A percentile compares a stretch with the other conserved stretches of the same genome.
phyloP scores from a whole-genome alignment of 2,888 invertebrate species.

The Neria commutata region DNA sequence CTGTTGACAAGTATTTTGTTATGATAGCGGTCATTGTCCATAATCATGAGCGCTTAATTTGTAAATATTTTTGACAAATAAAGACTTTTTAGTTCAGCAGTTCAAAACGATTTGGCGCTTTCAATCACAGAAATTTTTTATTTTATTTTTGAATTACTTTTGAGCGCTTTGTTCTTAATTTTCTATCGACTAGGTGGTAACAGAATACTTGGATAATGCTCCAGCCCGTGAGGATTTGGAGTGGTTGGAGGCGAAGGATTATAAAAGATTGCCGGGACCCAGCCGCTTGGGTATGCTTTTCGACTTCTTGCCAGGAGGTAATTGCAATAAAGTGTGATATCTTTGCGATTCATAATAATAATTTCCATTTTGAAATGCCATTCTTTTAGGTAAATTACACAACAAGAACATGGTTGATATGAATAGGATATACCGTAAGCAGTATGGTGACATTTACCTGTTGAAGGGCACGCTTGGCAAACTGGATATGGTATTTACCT shows the following conservation, averaged over 20 bases:
- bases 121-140: too few species aligned
- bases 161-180: background rate
- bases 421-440: constrained; percentile 39
- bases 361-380: too few species aligned
- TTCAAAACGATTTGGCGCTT: too few species aligned
- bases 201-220: constrained; percentile 21
- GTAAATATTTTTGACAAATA: too few species aligned
- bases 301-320: constrained; percentile 52
- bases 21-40: too few species aligned
- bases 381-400: constrained; percentile 40
- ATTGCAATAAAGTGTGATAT: background rate
- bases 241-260: constrained; percentile 48
- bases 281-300: constrained; percentile 37
- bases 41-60: too few species aligned
- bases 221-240: constrained; percentile 37
- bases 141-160: too few species aligned
- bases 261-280: constrained; percentile 48
- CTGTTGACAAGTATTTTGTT: too few species aligned
- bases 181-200: background rate
- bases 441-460: constrained; percentile 61
- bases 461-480: constrained; percentile 59
- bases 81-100: too few species aligned
- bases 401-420: constrained; percentile 46
- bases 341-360: background rate
- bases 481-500: constrained; percentile 60